Conservation (phyloP, 2,888 invertebrate species). For the Leptura quadrifasciata region DNA sequence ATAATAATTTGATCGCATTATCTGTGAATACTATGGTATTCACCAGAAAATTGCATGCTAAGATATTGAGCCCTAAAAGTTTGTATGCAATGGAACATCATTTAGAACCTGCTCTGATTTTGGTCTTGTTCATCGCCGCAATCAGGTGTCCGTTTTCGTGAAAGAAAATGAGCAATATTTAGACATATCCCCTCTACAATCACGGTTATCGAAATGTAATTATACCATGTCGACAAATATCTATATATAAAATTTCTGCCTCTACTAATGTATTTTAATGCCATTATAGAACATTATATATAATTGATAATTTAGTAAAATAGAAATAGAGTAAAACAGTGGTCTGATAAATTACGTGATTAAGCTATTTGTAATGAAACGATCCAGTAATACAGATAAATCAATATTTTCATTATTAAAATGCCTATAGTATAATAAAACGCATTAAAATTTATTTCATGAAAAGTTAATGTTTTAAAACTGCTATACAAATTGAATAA, state of each 20-base stretch:
- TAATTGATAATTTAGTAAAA: conserved; percentile 2
- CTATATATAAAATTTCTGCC: not conserved
- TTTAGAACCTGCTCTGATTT: too few relatives aligned
- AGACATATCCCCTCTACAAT: too few relatives aligned
- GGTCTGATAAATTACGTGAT: conserved; percentile 31
- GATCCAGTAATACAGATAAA: conserved; percentile 5
- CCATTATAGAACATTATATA: not conserved
- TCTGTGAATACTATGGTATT: too few relatives aligned
- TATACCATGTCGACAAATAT: too few relatives aligned
- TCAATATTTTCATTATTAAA: conserved; percentile 37
- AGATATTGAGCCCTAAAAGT: too few relatives aligned
- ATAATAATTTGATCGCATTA: too few relatives aligned
- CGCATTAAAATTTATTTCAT: conserved; percentile 30
- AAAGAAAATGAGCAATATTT: too few relatives aligned
- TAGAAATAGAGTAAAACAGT: conserved; percentile 11
- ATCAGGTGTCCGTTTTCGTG: too few relatives aligned
- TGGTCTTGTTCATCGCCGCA: too few relatives aligned
- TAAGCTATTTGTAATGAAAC: conserved; percentile 23
- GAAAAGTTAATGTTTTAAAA: conserved; percentile 36
- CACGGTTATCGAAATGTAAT: too few relatives aligned
- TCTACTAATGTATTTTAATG: not conserved
- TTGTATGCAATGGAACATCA: too few relatives aligned
- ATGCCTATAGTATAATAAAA: conserved; percentile 10
- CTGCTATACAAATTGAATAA: conserved; percentile 31
- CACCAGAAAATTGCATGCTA: too few relatives aligned